phyloP scores from a whole-genome alignment of 2,888 invertebrate species.

The Agrilus biguttatus region DNA sequence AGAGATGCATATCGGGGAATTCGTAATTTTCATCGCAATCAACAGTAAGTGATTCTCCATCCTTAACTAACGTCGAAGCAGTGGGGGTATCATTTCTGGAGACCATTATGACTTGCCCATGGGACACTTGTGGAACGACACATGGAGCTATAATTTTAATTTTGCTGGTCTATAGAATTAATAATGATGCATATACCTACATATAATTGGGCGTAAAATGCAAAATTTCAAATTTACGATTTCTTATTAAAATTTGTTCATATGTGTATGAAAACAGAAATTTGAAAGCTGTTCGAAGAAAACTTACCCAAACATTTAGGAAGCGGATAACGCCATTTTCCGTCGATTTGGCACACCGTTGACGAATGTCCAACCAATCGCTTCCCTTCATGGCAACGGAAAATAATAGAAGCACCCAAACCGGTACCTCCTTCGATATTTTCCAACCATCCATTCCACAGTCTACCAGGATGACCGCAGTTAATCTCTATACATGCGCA shows the following conservation, averaged over 20 bases:
- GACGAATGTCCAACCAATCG: constrained; percentile 76
- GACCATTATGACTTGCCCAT: constrained; percentile 57
- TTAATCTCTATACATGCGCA: constrained; percentile 66
- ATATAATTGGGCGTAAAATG: neutral
- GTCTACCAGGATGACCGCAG: constrained; percentile 84
- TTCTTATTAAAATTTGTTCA: neutral
- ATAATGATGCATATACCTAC: too few species aligned
- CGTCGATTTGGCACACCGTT: constrained; percentile 85
- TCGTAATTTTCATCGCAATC: constrained; percentile 78
- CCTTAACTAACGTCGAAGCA: constrained; percentile 46
- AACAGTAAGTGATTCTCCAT: constrained; percentile 58
- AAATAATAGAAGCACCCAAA: constrained; percentile 82
- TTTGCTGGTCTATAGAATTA: neutral
- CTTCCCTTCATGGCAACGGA: constrained; percentile 87
- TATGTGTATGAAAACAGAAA: neutral
- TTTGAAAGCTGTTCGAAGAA: neutral
- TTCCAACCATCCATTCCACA: constrained; percentile 93
- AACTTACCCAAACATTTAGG: constrained; percentile 76
- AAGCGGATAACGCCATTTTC: constrained; percentile 85
- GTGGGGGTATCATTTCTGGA: constrained; percentile 37
- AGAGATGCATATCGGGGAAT: constrained; percentile 58
- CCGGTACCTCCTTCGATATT: constrained; percentile 82
- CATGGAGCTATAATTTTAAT: constrained; percentile 61
- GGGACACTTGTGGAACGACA: constrained; percentile 76
- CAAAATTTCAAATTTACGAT: too few species aligned